Base-by-base conservation (phyloP, 2,113 vertebrate genomes). In the Rattus rattus region DNA sequence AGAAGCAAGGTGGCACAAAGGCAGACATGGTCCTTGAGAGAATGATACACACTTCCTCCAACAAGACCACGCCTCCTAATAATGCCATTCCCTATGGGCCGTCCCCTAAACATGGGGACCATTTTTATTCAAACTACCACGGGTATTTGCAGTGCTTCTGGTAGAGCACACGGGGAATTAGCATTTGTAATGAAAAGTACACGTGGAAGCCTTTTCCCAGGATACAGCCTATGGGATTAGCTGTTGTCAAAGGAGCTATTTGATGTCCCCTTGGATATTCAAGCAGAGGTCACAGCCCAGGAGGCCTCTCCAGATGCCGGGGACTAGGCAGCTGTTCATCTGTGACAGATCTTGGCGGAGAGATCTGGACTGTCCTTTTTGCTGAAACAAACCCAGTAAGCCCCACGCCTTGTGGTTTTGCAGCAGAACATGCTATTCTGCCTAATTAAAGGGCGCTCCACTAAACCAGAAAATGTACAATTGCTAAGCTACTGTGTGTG, bases 401-500 rank as follows among this genome's bases (percentile, higher is more conserved):
- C 59, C 65, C 92, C 69, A 75, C 20, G 75, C 30, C 75, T 92
- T 80, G 83, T 76, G 88, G 88, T 72, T 95, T 91, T 97, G 67
- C 22, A 77, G 8, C 72, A 87, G 84, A 90, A 80, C 61, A 59
- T 93, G 67, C 39, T 75, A 3, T 93, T 3, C 49, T 36, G 3
- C 2, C 19, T 94, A 95, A 95, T 90, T 96, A 95, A 95, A 98
- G 92, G n/a, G 56, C 63, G 59, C 47, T 49, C 79, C 69, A 59
- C 84, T 36, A 80, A 94, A n/a, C 87, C 92, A 95, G 90, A 94
- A 90, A 95, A 94, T 85, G 88, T 26, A 14, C 77, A 56, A 0
- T 91, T 36, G 61, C 79, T 20, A 26, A 85, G 81, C 54, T 80
- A 52, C 79, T 59, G 1, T 59, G 33, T 96, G 73, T 36, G 0